Evolutionary conservation across 1,140 invertebrate species (phyloP).

Genomic region (Colletes latitarsis): DNA sequence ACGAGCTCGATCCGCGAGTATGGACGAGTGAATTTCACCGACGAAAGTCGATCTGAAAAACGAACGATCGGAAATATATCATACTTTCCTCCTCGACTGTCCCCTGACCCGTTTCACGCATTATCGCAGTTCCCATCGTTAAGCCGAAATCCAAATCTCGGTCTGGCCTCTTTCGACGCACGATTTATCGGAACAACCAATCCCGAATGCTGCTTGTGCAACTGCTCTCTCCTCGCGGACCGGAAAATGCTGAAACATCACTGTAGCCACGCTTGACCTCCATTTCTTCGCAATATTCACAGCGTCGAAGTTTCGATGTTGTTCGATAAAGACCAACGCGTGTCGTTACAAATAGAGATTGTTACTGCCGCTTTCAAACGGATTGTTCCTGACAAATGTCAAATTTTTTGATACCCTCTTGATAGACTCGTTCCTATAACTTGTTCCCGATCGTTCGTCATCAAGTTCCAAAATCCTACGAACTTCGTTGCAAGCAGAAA

Average conservation of each 20-base stretch:
- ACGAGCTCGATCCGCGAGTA: not conserved
- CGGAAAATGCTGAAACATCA: constrained; percentile 23
- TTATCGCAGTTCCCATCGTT: constrained; percentile 5
- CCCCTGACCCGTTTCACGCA: not conserved
- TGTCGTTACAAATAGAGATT: not conserved
- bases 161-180: constrained; percentile 7
- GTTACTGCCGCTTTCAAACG: too few relatives aligned
- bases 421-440: too few relatives aligned
- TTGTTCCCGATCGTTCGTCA: not conserved
- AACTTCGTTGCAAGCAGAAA: not conserved
- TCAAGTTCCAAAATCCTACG: not conserved
- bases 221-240: not conserved
- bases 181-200: constrained; percentile 27
- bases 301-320: constrained; percentile 2
- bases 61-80: not conserved
- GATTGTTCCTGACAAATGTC: too few relatives aligned
- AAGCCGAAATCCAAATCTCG: constrained; percentile 16
- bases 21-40: not conserved
- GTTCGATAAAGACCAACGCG: not conserved
- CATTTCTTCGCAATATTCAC: constrained; percentile 37
- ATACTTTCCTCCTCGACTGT: not conserved
- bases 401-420: too few relatives aligned
- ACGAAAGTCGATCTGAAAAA: not conserved
- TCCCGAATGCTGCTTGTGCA: constrained; percentile 9
- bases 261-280: constrained; percentile 26